Percentiles rank a stretch among this genome's conserved stretches.
Conservation (phyloP, 2,113 vertebrate genomes). For the Lynx canadensis region DNA sequence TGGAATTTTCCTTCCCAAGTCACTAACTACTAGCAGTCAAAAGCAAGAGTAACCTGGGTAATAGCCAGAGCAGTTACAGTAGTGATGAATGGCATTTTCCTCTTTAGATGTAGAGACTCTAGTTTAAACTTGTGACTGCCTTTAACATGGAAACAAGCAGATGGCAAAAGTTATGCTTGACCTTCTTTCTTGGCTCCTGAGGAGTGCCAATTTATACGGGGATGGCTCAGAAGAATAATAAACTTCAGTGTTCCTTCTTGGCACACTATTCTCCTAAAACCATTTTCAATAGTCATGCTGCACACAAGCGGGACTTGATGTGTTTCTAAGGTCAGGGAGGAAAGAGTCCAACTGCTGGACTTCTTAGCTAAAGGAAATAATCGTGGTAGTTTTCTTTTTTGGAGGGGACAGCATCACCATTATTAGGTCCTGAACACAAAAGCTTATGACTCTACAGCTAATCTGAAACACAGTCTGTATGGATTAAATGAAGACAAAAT, state of each 20-base stretch:
- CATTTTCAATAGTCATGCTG: conserved; percentile 60
- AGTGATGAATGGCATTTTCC: background rate
- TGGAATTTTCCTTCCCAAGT: conserved; percentile 81
- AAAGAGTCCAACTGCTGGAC: conserved; percentile 63
- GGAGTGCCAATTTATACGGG: conserved; percentile 65
- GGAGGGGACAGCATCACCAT: conserved; percentile 66
- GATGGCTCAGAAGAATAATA: conserved; percentile 72
- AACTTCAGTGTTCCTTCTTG: conserved; percentile 68
- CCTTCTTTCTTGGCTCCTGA: conserved; percentile 58
- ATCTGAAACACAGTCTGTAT: background rate
- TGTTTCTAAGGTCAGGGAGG: conserved; percentile 69
- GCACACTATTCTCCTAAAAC: conserved; percentile 72
- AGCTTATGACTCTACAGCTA: conserved; percentile 41
- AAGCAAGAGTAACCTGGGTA: background rate
- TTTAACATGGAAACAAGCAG: conserved; percentile 70
- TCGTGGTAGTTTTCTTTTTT: conserved; percentile 17
- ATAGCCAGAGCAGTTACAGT: conserved; percentile 44
- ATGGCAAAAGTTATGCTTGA: conserved; percentile 74
- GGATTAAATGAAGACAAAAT: conserved; percentile 45
- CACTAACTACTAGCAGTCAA: conserved; percentile 69
- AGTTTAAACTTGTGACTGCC: conserved; percentile 65
- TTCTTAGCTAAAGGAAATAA: conserved; percentile 74
- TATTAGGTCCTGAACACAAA: conserved; percentile 75
- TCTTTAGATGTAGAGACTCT: conserved; percentile 12
- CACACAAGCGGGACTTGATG: conserved; percentile 61